phyloP scores from a whole-genome alignment of 2,797 vertebrate genomes.

The Rhinogobio ventralis region DNA sequence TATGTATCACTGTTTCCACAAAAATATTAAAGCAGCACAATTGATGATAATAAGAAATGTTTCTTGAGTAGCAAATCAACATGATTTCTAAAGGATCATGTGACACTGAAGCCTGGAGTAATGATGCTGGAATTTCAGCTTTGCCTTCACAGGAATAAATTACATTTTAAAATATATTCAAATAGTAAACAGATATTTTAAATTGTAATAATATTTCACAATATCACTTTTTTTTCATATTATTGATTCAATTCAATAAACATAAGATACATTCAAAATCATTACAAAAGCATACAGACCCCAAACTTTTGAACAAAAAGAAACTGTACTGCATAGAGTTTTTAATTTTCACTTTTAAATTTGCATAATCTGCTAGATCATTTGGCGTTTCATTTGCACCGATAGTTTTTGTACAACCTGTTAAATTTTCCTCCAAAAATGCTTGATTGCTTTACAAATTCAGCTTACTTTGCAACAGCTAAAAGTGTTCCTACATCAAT shows the following conservation, averaged over 20 bases:
- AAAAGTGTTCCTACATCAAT: slow-evolving; percentile 28
- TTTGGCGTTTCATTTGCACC: background rate
- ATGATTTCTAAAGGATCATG: background rate
- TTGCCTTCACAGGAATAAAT: too few species aligned
- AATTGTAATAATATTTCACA: background rate
- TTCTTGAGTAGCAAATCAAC: background rate
- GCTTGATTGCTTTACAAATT: slow-evolving; percentile 33
- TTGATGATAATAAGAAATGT: background rate
- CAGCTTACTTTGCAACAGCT: background rate
- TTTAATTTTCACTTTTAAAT: background rate
- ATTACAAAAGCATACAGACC: background rate
- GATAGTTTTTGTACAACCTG: slow-evolving; percentile 6
- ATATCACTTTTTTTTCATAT: background rate
- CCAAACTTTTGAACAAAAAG: background rate
- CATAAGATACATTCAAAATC: background rate
- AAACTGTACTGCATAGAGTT: background rate
- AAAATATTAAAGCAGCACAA: too few species aligned
- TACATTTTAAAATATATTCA: too few species aligned
- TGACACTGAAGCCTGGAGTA: background rate
- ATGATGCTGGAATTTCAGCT: too few species aligned
- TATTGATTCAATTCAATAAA: background rate
- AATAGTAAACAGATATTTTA: background rate
- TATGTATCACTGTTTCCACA: background rate
- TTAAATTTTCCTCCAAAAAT: slow-evolving; percentile 14
- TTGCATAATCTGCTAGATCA: background rate